Evolutionary conservation across 37 sponge, comb jelly and placozoan genomes (phyloP).

Genomic region (Mnemiopsis leidyi): DNA sequence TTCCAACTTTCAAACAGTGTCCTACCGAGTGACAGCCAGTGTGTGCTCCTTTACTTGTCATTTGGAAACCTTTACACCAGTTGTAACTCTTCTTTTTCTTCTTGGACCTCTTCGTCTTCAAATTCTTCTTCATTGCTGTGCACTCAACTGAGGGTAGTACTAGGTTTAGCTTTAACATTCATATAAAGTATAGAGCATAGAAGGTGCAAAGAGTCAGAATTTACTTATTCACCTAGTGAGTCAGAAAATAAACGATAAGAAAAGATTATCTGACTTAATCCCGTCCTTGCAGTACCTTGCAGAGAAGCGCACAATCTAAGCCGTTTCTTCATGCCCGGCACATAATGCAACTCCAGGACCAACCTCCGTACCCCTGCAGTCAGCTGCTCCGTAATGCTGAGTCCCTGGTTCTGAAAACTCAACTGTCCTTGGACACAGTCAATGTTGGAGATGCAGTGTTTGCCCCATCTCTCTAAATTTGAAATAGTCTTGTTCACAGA

Average conservation of each 20-base stretch:
- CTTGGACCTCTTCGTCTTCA: neutral
- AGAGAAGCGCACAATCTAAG: slow-evolving; percentile 46
- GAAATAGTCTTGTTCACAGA: neutral
- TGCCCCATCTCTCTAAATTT: slow-evolving; percentile 41
- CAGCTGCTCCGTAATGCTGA: slow-evolving; percentile 39
- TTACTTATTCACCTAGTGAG: too few species aligned
- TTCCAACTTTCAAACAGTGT: neutral
- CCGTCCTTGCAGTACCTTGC: too few species aligned
- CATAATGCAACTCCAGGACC: slow-evolving; percentile 56
- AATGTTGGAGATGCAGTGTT: neutral
- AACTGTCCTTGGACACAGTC: slow-evolving; percentile 26
- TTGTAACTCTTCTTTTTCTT: neutral
- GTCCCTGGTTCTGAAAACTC: slow-evolving; percentile 22
- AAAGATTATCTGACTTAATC: too few species aligned
- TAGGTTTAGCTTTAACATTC: too few species aligned
- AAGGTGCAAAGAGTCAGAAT: too few species aligned
- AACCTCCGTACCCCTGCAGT: slow-evolving; percentile 47
- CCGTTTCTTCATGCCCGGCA: neutral
- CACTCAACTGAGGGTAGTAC: slow-evolving; percentile 20
- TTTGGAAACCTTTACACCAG: slow-evolving; percentile 40
- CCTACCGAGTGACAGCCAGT: slow-evolving; percentile 41
- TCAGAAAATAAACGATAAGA: too few species aligned
- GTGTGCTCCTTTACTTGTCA: slow-evolving; percentile 4
- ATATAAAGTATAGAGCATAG: too few species aligned
- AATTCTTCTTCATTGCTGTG: slow-evolving; percentile 38